Evolutionary conservation across 2,888 invertebrate genomes (phyloP), one percentile per base, ranked within the genome.

Genomic region (Leucania comma): DNA sequence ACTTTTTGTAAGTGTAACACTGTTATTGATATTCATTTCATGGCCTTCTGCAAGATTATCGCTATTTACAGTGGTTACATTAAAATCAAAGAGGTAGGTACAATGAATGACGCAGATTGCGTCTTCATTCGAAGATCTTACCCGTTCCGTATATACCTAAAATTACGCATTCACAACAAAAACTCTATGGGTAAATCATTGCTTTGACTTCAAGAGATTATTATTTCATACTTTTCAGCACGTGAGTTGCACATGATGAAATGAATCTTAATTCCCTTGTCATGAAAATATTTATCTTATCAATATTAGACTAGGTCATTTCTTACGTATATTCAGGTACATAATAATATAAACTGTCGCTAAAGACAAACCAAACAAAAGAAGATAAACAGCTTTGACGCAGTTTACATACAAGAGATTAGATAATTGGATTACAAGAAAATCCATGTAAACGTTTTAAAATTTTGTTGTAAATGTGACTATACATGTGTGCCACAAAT

Each of bases 371-470:
- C 75, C 68, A 63, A 78, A 75, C 72, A 76, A 84, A 75, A 75
- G 59, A 68, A 51, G 73, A 72, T 71, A 78, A 78, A 66, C 63
- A 56, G 22, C 50, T 69, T 54, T 78, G 83, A 83, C 83, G 85
- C 68, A 64, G 32, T 26, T 20, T 29, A 54, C 59, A 14, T 42
- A 42, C 59, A 56, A 58, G 50, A 60, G 81, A 82, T 82, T 73
- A 82, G 72, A 84, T 78, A 72, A 75, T 63, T 50, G 71, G 70
- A 70, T 79, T 74, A 76, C 46, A 59, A 72, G 66, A 57, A 73
- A 73, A 68, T 72, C 60, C 29, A 59, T 70, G 70, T 67, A 50
- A 65, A 54, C 57, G 58, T 63, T 62, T 69, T 60, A 38, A 61
- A 53, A 77, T 58, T 57, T 68, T 42, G 58, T 54, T 48, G 46